These are phyloP conservation scores for Zosterops lateralis DNA, from an alignment of 2,113 vertebrate genomes.

Conservation along the genomic window DNA sequence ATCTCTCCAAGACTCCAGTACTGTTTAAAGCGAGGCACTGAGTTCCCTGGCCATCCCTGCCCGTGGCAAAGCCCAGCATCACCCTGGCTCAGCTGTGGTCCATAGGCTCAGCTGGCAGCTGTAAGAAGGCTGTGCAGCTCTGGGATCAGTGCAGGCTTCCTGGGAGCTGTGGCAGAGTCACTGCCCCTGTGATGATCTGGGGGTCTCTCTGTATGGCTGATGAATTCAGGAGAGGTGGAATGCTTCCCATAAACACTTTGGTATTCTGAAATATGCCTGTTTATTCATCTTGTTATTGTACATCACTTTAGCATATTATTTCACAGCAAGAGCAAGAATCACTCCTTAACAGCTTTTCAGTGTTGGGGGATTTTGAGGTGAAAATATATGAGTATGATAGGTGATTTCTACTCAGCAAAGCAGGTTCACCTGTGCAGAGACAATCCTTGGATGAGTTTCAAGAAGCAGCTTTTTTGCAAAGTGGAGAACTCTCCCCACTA, in stretches of 20 bases:
- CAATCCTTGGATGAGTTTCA: neutral
- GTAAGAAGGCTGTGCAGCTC: neutral
- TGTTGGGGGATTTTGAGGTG: neutral
- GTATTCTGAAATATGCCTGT: neutral
- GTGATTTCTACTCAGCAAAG: neutral
- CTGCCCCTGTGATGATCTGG: neutral
- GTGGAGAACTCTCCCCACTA: neutral
- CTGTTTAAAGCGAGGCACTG: neutral
- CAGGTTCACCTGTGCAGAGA: neutral
- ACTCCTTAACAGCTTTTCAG: neutral
- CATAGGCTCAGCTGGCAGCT: neutral
- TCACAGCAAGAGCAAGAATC: neutral
- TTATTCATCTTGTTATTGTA: neutral
- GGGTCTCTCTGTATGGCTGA: neutral
- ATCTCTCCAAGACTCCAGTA: neutral
- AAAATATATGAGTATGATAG: neutral
- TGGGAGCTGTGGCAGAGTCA: neutral
- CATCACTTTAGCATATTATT: neutral
- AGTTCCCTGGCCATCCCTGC: neutral
- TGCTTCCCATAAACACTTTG: neutral
- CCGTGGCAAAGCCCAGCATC: neutral
- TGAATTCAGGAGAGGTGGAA: neutral
- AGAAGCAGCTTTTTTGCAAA: neutral
- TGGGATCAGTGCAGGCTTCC: neutral
- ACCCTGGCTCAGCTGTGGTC: rapidly evolving